Evolutionary conservation across 2,113 vertebrate genomes (phyloP).

Genomic region (Origma solitaria): DNA sequence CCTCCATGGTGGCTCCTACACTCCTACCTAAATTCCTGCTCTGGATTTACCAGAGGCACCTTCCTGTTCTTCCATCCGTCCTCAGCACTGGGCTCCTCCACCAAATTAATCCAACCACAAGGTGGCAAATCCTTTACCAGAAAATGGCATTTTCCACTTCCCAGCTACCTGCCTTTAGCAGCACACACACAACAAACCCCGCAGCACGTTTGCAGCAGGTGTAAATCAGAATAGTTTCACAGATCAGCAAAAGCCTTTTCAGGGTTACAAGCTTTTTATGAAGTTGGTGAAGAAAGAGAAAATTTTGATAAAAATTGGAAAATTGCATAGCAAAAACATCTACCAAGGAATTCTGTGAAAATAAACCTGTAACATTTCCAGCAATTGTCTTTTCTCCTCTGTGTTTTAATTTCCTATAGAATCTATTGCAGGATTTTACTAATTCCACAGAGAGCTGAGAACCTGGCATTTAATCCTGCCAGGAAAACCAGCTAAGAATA

Average conservation of each 20-base stretch:
- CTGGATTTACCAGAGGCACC: not conserved
- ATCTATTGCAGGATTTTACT: not conserved
- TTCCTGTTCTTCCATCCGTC: fast-evolving
- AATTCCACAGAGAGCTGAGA: conserved; percentile 30
- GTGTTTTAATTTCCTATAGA: conserved; percentile 27
- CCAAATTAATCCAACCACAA: not conserved
- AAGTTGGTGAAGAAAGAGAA: not conserved
- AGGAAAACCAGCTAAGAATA: conserved; percentile 27
- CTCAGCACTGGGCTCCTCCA: not conserved
- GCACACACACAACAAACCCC: not conserved
- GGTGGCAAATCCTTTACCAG: not conserved
- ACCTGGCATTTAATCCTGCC: conserved; percentile 18
- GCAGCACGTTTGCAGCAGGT: not conserved
- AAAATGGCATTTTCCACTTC: not conserved
- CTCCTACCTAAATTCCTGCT: not conserved
- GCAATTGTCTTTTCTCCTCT: not conserved
- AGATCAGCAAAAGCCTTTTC: not conserved
- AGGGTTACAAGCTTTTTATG: not conserved
- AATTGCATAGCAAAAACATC: not conserved
- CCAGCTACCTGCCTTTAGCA: not conserved
- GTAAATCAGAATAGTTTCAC: not conserved
- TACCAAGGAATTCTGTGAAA: not conserved
- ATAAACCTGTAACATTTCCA: not conserved
- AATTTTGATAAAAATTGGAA: not conserved
- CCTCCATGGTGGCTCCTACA: not conserved